Evolutionary conservation across 1,140 invertebrate species (phyloP), one percentile per base, ranked within the genome.

Genomic region (Sipha flava): DNA sequence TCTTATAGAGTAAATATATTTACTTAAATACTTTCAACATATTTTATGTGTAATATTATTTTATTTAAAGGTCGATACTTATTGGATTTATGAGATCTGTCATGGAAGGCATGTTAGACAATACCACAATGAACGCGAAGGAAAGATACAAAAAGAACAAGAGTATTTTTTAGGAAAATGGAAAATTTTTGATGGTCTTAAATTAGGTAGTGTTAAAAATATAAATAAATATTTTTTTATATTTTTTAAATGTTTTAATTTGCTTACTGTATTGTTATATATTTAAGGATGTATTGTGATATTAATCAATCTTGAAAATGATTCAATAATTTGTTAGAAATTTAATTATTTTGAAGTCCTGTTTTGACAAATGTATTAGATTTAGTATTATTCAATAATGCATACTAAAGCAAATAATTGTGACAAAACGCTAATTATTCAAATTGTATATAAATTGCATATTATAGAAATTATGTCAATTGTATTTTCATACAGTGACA

Each of bases 1-100:
- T 94, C 94, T 0, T 96, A 94, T 82, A 89, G 93, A 81, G 90
- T 91, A 87, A 83, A 83, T 81, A 81, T 62, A 59, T 80, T 21
- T 54, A 49, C n/a, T 43, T 54, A 62, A 52, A 75, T 47, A 23
- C 7, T 79, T 29, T 52, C 12, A 34, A 79, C 2, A 6, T 64
- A 62, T 59, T 57, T 62, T 6, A 29, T 73, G 40, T 66, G 21
- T 2, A 70, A 70, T 47, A 2, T 31, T 70, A 29, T 70, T 47
- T n/a, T 81, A 66, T 81, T 84, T 84, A 62, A 81, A 92, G 90
- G 87, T 98, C 79, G 97, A 98, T 85, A 92, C 92, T 52, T 99
- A 97, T 85, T 98, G 97, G 97, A 96, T 94, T 0, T 99, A 98
- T 87, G 96, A 98, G 87, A 87, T 99, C 12, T 98, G 97, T 84